Evolutionary conservation across 2,888 invertebrate genomes (phyloP), one percentile per base, ranked within the genome.

Genomic region (Chymomyza amoena): DNA sequence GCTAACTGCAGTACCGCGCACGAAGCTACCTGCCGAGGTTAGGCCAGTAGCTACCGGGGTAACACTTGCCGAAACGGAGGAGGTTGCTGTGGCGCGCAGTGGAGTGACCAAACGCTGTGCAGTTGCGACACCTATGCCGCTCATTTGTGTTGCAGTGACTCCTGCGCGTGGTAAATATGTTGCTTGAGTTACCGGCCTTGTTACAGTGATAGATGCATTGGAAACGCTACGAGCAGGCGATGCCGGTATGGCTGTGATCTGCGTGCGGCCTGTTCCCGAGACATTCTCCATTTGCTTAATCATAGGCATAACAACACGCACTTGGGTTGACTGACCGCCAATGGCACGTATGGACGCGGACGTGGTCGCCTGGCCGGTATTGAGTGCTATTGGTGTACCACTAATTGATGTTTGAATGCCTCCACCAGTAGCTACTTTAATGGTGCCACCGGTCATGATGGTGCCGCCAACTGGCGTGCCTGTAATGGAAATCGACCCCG

Each of bases 241-340:
- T 13, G 91, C 87, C 28, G 92, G 91, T 78, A 92, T 90, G 18
- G 92, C 90, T 4, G 92, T 91, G 5, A 92, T 91, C 76, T 92
- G 92, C 0, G 92, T 90, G 13, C 92, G 82, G 0, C 90, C 90
- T 4, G 84, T 84, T 16, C 84, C 80, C 16, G 85, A 82, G 1
- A 88, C 87, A 69, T 87, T 88, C 63, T 91, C 91, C 89, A 93
- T 92, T 90, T 93, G 93, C 83, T 93, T 93, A 13, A 93, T 91
- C 86, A 93, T 92, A n/a, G 91, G 90, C 81, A 91, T 90, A 3
- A 91, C 90, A 45, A 91, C 91, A 6, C 91, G 89, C 28, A 91
- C 89, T 67, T 91, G 91, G 0, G 91, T 90, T 2, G 91, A 89
- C 64, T 90, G 91, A 0, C 91, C 91, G 20, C 91, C 89, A 60